phyloP scores from a whole-genome alignment of 1,140 invertebrate genomes.

The Drosophila ficusphila region DNA sequence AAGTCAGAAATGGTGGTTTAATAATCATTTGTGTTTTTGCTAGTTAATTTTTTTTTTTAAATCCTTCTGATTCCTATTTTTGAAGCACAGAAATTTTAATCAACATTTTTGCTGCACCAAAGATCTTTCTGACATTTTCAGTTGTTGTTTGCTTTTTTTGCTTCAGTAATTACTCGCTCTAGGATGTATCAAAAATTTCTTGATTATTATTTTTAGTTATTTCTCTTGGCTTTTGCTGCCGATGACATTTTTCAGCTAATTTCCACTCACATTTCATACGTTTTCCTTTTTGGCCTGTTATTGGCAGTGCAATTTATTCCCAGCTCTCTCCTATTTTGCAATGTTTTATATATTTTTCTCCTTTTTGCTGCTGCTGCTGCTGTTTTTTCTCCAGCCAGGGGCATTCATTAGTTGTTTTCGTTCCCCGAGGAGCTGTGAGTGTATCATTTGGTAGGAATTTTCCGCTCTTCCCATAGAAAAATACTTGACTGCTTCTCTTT shows the following conservation, averaged over 20 bases:
- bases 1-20: no score
- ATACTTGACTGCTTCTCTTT: constrained; percentile 19
- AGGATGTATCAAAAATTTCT: constrained; percentile 1
- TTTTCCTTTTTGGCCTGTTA: constrained; percentile 38
- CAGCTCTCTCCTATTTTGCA: not conserved
- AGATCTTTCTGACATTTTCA: not conserved
- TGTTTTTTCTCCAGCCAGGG: constrained; percentile 30
- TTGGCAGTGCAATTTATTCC: constrained; percentile 52
- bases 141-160: not conserved
- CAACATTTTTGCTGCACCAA: not conserved
- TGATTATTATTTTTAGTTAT: constrained; percentile 15
- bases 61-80: no score
- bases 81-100: not conserved
- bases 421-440: constrained; percentile 17
- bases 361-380: constrained; percentile 18
- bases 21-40: no score
- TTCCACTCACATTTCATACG: constrained; percentile 48
- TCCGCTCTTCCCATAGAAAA: constrained; percentile 22
- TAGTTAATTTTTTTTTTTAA: no score
- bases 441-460: constrained; percentile 35
- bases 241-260: constrained; percentile 57
- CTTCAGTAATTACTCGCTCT: constrained; percentile 20
- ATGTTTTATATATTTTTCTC: constrained; percentile 14
- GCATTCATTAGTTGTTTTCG: constrained; percentile 38
- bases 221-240: constrained; percentile 19